Conservation (phyloP, 2,888 invertebrate genomes). For the Xestia sexstrigata region DNA sequence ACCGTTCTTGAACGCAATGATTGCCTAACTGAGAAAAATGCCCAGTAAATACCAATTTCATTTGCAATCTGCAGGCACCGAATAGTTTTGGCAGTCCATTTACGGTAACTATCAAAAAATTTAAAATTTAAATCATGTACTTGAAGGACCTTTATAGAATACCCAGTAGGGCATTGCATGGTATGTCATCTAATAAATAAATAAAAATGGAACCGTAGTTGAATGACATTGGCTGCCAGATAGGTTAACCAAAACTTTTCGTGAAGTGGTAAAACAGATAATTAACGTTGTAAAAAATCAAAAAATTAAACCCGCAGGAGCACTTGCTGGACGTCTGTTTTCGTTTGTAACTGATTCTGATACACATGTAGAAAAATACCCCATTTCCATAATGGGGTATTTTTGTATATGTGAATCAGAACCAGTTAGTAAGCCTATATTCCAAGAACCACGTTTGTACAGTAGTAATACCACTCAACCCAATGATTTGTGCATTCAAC, state of each 20-base stretch:
- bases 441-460: background rate
- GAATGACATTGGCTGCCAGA: background rate
- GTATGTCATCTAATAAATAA: background rate
- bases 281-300: background rate
- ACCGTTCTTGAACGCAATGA: conserved; percentile 15
- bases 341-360: background rate
- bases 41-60: conserved; percentile 9
- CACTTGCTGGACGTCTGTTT: background rate
- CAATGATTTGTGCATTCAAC: background rate
- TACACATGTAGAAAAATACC: background rate
- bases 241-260: background rate
- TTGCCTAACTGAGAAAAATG: conserved; percentile 13
- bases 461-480: background rate
- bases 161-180: background rate
- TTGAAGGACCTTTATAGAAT: background rate
- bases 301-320: background rate
- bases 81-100: background rate
- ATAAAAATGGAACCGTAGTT: background rate
- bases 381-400: background rate
- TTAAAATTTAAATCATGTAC: background rate
- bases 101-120: background rate
- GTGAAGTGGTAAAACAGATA: background rate
- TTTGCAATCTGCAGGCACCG: background rate
- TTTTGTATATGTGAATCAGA: too few species aligned
- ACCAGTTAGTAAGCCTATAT: background rate